Percentiles rank a stretch among this genome's conserved stretches.
Conservation (phyloP, 2,113 vertebrate species). For the Ochotona curzoniae region DNA sequence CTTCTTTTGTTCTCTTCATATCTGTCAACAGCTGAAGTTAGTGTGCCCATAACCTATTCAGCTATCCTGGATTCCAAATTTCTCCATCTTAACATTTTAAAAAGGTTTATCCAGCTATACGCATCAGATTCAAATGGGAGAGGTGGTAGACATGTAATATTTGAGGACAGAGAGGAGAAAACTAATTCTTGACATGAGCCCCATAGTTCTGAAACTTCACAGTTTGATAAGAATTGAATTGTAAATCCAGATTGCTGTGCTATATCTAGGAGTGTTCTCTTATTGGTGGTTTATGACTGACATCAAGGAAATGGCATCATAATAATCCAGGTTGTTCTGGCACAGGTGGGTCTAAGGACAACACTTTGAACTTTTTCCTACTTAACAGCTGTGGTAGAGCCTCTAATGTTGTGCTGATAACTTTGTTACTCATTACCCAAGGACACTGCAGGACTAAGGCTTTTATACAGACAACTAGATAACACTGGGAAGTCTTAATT, state of each 20-base stretch:
- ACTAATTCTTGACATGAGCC: not conserved
- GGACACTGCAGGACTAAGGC: not conserved
- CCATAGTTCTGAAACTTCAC: not conserved
- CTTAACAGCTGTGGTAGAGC: not conserved
- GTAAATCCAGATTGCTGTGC: not conserved
- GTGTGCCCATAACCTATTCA: no score
- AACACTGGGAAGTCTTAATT: not conserved
- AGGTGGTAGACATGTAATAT: not conserved
- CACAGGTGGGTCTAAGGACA: not conserved
- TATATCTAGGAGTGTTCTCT: not conserved
- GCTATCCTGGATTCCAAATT: not conserved
- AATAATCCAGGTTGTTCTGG: not conserved
- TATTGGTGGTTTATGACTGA: not conserved
- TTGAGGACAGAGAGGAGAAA: not conserved
- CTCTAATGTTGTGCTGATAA: not conserved
- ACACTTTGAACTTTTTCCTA: not conserved
- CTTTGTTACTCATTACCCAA: not conserved
- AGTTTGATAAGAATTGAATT: not conserved
- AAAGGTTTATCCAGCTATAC: not conserved
- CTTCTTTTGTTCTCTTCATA: no score
- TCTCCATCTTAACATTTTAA: conserved; percentile 33
- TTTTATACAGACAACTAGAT: not conserved
- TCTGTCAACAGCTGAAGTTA: no score
- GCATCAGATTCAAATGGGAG: not conserved
- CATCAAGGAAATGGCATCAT: not conserved